These are phyloP conservation scores for Synanthedon tipuliformis DNA, from an alignment of 2,888 invertebrate species.

Conservation along the genomic window DNA sequence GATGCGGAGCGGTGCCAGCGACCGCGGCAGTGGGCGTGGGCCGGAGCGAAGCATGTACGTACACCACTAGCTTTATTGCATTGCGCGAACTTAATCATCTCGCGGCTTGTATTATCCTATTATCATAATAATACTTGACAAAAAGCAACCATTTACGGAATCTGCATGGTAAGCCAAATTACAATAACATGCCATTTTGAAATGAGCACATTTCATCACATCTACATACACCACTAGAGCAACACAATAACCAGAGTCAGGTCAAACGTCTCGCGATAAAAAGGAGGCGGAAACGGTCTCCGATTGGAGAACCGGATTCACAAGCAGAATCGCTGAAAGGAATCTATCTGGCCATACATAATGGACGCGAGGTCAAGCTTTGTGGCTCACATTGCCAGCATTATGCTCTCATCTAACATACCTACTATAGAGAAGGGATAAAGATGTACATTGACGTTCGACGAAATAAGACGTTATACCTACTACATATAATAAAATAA, in stretches of 20 bases:
- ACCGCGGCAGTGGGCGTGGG: conserved; percentile 33
- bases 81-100: conserved; percentile 31
- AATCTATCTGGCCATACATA: conserved; percentile 33
- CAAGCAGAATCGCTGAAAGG: conserved; percentile 3
- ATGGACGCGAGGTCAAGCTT: conserved; percentile 43
- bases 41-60: conserved; percentile 21
- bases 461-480: no score
- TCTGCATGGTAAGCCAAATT: conserved; percentile 8
- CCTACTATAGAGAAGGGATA: conserved; percentile 30
- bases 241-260: no score
- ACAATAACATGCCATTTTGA: no score
- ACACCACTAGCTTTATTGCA: conserved; percentile 37
- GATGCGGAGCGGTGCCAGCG: conserved; percentile 46
- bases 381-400: conserved; percentile 23
- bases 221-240: no score
- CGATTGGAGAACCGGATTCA: conserved; percentile 21
- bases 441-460: conserved; percentile 2
- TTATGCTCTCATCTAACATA: conserved; percentile 38
- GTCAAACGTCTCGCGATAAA: conserved; percentile 23
- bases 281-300: conserved; percentile 29
- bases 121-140: no score
- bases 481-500: no score
- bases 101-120: conserved; percentile 12
- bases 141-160: conserved; percentile 21
- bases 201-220: no score